Conservation (phyloP, 1,140 invertebrate species). For the Drosophila bocki region DNA sequence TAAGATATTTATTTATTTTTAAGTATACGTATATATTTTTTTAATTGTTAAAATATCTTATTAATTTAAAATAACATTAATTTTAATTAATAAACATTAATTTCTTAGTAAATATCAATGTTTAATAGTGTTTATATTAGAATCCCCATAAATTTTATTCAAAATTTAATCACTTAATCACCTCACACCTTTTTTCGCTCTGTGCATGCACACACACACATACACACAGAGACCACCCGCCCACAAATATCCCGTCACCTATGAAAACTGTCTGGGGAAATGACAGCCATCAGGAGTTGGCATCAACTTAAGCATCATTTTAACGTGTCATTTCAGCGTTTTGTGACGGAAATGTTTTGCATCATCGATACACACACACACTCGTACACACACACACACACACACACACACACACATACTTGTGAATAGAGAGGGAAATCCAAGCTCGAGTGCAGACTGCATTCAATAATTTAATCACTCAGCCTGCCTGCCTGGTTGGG, state of each 20-base stretch:
- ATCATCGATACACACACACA: conserved; percentile 70
- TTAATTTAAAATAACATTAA: no score
- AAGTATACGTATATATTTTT: no score
- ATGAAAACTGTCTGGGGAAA: conserved; percentile 40
- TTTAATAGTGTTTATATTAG: no score
- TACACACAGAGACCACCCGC: conserved; percentile 5
- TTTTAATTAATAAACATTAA: no score
- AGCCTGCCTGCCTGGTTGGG: conserved; percentile 18
- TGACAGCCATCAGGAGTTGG: conserved; percentile 59
- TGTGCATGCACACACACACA: not conserved
- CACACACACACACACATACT: conserved; percentile 10
- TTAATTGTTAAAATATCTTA: no score
- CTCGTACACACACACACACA: conserved; percentile 8
- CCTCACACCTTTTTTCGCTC: not conserved
- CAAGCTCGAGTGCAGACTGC: conserved; percentile 6
- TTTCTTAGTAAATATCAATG: no score
- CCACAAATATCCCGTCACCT: conserved; percentile 2
- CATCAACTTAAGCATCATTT: conserved; percentile 51
- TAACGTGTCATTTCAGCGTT: conserved; percentile 80
- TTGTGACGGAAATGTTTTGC: conserved; percentile 77
- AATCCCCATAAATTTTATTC: no score
- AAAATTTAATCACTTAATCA: not conserved
- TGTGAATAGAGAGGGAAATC: conserved; percentile 9
- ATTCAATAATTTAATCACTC: conserved; percentile 74
- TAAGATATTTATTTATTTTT: no score